Conservation (phyloP, 2,888 invertebrate genomes). For the Iselma pallidipennis region DNA sequence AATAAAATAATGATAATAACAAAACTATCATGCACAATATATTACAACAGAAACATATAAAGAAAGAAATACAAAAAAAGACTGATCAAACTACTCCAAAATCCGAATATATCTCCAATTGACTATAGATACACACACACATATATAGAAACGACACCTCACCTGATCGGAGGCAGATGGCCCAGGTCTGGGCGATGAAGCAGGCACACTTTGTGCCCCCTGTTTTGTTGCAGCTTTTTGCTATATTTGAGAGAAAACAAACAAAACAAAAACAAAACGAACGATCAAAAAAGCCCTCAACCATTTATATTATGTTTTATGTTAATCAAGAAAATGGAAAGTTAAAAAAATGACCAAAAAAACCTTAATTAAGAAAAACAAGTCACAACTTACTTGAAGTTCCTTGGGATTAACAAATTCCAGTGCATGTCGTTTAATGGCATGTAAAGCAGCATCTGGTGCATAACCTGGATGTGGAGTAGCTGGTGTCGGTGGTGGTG, state of each 20-base stretch:
- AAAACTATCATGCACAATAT: constrained; percentile 28
- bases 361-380: background rate
- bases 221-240: constrained; percentile 59
- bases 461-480: constrained; percentile 83
- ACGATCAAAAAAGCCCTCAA: constrained; percentile 13
- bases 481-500: constrained; percentile 50
- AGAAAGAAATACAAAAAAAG: background rate
- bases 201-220: constrained; percentile 59
- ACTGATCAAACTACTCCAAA: background rate
- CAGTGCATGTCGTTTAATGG: constrained; percentile 92
- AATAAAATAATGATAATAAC: constrained; percentile 17
- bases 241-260: constrained; percentile 41
- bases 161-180: constrained; percentile 65
- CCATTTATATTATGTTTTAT: constrained; percentile 1
- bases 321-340: constrained; percentile 3
- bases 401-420: constrained; percentile 90
- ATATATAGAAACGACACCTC: constrained; percentile 43
- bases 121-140: background rate
- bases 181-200: constrained; percentile 60
- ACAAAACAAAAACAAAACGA: constrained; percentile 14
- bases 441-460: constrained; percentile 94
- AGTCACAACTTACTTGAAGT: constrained; percentile 72
- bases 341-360: background rate
- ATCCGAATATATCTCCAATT: constrained; percentile 9
- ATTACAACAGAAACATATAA: background rate